A percentile compares a stretch with the other conserved stretches of the same genome.
phyloP scores from a whole-genome alignment of 2,888 invertebrate species.

The Branchipolynoe longqiensis region DNA sequence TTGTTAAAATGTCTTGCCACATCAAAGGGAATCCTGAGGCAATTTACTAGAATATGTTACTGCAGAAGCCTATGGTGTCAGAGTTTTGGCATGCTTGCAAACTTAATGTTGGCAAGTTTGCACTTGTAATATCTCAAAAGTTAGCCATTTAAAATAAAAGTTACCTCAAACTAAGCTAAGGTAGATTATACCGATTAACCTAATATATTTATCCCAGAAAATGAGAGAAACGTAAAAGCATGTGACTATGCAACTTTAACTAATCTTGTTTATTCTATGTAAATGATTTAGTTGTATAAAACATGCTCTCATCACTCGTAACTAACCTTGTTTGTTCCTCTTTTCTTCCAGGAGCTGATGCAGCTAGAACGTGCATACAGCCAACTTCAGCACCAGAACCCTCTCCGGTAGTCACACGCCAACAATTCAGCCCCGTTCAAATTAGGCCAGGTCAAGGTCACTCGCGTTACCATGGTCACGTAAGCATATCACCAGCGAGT shows the following conservation, averaged over 20 bases:
- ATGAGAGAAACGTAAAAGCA: too few species aligned
- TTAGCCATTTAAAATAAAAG: too few species aligned
- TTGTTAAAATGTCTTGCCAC: not conserved
- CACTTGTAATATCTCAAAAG: too few species aligned
- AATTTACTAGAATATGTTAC: too few species aligned
- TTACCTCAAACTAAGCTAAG: too few species aligned
- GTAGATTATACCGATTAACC: too few species aligned
- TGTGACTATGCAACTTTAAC: too few species aligned
- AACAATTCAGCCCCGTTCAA: not conserved
- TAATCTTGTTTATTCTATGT: not conserved
- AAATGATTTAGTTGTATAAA: not conserved
- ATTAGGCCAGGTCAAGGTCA: not conserved
- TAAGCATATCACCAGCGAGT: not conserved
- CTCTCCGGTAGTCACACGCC: not conserved
- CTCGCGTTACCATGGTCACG: not conserved
- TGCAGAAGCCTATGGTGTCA: too few species aligned
- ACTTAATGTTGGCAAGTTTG: too few species aligned
- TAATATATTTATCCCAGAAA: too few species aligned
- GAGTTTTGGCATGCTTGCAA: too few species aligned
- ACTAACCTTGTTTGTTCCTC: not conserved
- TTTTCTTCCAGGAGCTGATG: constrained; percentile 74
- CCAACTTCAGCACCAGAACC: constrained; percentile 68
- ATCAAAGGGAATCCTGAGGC: too few species aligned
- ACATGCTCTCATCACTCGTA: not conserved
- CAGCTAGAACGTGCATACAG: constrained; percentile 77